Evolutionary conservation across 2,797 vertebrate genomes (phyloP).

Genomic region (Denticeps clupeoides): DNA sequence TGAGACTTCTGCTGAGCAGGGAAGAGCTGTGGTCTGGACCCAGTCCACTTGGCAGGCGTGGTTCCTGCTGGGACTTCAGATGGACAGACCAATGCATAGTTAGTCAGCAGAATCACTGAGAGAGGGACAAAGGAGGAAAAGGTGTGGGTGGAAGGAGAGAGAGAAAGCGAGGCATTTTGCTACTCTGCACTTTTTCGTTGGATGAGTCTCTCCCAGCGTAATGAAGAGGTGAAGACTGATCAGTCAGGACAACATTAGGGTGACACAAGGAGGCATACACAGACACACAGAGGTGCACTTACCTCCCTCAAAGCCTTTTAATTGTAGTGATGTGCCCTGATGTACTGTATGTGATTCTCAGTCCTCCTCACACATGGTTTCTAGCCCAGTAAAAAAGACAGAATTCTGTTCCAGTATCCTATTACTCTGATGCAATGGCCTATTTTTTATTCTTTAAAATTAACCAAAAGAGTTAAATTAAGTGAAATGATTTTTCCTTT

Average conservation of each 20-base stretch:
- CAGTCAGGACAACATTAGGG: constrained; percentile 9
- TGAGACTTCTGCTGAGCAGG: no score
- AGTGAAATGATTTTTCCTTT: no score
- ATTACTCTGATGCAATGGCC: no score
- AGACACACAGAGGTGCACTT: neutral
- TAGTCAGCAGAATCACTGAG: constrained; percentile 21
- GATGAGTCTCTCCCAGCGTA: constrained; percentile 6
- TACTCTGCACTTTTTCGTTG: constrained; percentile 20
- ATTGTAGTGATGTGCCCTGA: neutral
- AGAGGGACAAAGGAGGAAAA: constrained; percentile 14
- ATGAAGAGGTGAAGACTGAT: constrained; percentile 23
- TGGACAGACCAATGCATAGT: constrained; percentile 13
- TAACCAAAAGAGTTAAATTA: no score
- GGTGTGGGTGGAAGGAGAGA: neutral
- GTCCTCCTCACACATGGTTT: no score
- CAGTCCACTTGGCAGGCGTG: constrained; percentile 10
- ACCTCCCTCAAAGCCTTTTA: neutral
- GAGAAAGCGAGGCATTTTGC: constrained; percentile 4
- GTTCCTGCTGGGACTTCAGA: constrained; percentile 13
- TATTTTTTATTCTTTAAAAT: no score
- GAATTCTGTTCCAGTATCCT: no score
- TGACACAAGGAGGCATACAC: neutral
- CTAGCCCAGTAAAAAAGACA: no score
- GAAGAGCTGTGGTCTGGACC: constrained; percentile 1
- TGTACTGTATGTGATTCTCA: no score